Evolutionary conservation across 2,113 vertebrate species (phyloP), one percentile per base, ranked within the genome.

Genomic region (Limnothrissa miodon): DNA sequence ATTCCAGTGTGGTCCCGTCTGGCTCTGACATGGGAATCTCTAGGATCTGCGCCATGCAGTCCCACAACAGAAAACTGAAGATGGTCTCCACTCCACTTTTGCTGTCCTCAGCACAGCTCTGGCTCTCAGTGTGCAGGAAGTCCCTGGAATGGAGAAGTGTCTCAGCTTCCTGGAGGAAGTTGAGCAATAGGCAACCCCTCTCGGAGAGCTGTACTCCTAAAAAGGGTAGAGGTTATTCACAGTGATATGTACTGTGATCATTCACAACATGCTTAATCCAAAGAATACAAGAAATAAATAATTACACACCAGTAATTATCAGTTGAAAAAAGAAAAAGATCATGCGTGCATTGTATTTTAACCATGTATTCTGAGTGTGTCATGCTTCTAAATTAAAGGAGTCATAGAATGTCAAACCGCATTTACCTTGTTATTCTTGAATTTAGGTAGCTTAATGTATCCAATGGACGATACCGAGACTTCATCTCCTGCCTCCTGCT

Each of bases 61-160:
- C 91, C 85, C 85, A 84, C 46, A 90, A n/a, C 36, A 92, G 82
- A 48, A 90, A 90, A 51, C 85, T 88, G 36, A 90, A 89, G 45
- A 92, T 82, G 56, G 82, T 80, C 88, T 82, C 87, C 48, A 83
- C 80, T 1, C 8, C 83, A 45, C 19, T 45, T 19, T 78, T 82
- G 36, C 74, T 19, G 4, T 83, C 79, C 46, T 48, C 80, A 8
- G n/a, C 25, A n/a, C 46, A 74, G 80, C 25, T 44, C 45, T 84
- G 29, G 48, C 29, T 74, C 81, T 39, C 59, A 5, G 13, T 17
- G 9, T 51, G 53, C 70, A 39, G 78, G 70, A 84, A 59, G 66
- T 21, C 70, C 19, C 78, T 80, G 45, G 51, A 62, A 15, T 80
- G 84, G 2, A 90, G 79, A 7, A 87, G 33, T 48, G 46, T 10